Conservation (phyloP, 2,797 vertebrate species). For the Pseudomugil tenellus region DNA sequence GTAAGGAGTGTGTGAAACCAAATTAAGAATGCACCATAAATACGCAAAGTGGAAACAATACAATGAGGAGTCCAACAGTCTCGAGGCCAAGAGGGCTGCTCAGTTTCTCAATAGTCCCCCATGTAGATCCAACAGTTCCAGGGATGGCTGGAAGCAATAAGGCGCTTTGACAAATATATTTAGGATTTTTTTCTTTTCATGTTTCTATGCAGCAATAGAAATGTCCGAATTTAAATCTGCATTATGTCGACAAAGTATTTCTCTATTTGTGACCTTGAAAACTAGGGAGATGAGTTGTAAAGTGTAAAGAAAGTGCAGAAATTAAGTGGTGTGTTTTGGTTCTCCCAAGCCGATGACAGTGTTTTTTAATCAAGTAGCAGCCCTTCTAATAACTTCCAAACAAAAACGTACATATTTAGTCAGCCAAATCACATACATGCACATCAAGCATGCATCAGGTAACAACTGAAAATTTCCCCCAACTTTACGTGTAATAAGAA, state of each 20-base stretch:
- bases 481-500: not conserved
- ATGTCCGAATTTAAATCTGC: constrained; percentile 62
- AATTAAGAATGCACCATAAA: constrained; percentile 84
- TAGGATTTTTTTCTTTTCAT: constrained; percentile 48
- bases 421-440: not conserved
- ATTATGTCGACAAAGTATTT: constrained; percentile 60
- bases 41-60: constrained; percentile 77
- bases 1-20: constrained; percentile 64
- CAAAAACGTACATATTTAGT: not conserved
- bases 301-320: constrained; percentile 3
- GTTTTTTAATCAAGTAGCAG: not conserved
- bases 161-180: constrained; percentile 75
- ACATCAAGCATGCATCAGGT: constrained; percentile 1
- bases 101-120: constrained; percentile 59
- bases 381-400: not conserved
- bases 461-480: not conserved
- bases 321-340: not conserved
- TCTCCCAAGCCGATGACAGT: not conserved
- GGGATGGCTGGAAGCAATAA: constrained; percentile 73
- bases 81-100: constrained; percentile 68
- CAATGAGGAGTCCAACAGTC: constrained; percentile 75
- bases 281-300: constrained; percentile 39
- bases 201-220: constrained; percentile 59
- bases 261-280: constrained; percentile 78
- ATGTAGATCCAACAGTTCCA: constrained; percentile 67